phyloP scores from a whole-genome alignment of 1,140 invertebrate genomes.

The Drosophila equinoxialis region DNA sequence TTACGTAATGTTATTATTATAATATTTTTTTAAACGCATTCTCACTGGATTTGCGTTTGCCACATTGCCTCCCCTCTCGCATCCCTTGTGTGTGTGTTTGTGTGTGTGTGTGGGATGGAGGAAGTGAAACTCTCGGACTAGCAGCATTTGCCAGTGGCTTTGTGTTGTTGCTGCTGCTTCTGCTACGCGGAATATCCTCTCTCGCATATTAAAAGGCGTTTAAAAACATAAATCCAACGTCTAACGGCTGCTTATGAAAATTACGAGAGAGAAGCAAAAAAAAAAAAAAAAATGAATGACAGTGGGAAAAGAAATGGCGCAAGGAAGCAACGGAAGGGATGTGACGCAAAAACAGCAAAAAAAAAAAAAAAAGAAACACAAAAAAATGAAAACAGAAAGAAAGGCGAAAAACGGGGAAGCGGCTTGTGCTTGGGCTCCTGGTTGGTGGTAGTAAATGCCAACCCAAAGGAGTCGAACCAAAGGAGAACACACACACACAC shows the following conservation, averaged over 20 bases:
- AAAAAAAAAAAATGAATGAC: slow-evolving; percentile 75
- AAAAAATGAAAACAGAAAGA: neutral
- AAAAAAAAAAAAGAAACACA: neutral
- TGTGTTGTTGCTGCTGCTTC: slow-evolving; percentile 55
- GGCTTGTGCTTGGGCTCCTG: slow-evolving; percentile 1
- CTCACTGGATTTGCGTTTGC: slow-evolving; percentile 73
- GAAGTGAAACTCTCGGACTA: slow-evolving; percentile 51
- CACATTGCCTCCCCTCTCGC: slow-evolving; percentile 23
- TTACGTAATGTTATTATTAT: slow-evolving; percentile 82
- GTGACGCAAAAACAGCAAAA: neutral
- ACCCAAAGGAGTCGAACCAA: slow-evolving; percentile 69
- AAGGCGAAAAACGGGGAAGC: slow-evolving; percentile 9
- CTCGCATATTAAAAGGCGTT: slow-evolving; percentile 80
- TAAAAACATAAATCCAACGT: slow-evolving; percentile 82
- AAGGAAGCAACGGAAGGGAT: slow-evolving; percentile 23
- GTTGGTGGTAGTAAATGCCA: slow-evolving; percentile 45
- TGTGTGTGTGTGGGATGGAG: neutral
- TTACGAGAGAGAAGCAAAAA: slow-evolving; percentile 62
- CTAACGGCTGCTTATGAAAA: slow-evolving; percentile 82
- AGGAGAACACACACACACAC: slow-evolving; percentile 47
- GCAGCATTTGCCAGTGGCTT: slow-evolving; percentile 77
- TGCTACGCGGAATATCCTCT: slow-evolving; percentile 74
- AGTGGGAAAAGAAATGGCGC: slow-evolving; percentile 32
- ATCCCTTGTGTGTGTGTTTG: slow-evolving; percentile 21
- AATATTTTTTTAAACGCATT: slow-evolving; percentile 82